A percentile compares a stretch with the other conserved stretches of the same genome.
Conservation (phyloP, 2,797 vertebrate species). For the Platyrinchus mystaceus region DNA sequence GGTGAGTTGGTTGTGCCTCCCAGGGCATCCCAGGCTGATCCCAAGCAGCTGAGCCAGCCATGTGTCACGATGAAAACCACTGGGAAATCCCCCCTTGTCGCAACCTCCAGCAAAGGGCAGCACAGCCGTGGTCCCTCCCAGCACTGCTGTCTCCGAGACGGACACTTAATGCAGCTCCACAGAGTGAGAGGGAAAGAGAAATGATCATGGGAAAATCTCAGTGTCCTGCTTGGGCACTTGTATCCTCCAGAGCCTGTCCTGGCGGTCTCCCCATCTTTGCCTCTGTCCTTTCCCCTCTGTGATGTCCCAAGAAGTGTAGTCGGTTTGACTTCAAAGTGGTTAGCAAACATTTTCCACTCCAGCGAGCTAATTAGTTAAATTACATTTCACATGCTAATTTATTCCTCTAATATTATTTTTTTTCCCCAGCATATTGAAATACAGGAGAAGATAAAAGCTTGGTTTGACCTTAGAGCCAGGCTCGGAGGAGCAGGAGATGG, state of each 20-base stretch:
- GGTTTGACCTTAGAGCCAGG: slow-evolving; percentile 35
- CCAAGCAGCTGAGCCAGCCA: background rate
- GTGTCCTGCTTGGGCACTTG: background rate
- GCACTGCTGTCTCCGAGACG: background rate
- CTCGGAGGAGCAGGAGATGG: slow-evolving; percentile 1
- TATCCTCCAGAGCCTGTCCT: background rate
- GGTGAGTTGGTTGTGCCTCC: rapidly evolving
- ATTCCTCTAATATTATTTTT: slow-evolving; percentile 36
- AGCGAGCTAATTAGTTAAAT: slow-evolving; percentile 60
- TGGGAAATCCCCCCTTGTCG: background rate
- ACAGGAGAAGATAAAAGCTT: slow-evolving; percentile 31
- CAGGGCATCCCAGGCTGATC: background rate
- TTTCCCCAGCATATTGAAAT: background rate
- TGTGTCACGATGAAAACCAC: rapidly evolving
- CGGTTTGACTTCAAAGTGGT: slow-evolving; percentile 45
- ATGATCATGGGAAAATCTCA: background rate
- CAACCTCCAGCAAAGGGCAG: background rate
- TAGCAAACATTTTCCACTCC: slow-evolving; percentile 49
- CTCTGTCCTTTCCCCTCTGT: background rate
- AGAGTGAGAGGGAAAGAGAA: background rate
- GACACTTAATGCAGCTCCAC: background rate
- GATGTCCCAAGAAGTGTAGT: background rate
- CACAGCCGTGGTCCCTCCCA: background rate
- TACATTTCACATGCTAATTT: slow-evolving; percentile 64
- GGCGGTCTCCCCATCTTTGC: background rate